Base-by-base conservation (phyloP, 2,888 invertebrate genomes). In the Aphidius colemani region DNA sequence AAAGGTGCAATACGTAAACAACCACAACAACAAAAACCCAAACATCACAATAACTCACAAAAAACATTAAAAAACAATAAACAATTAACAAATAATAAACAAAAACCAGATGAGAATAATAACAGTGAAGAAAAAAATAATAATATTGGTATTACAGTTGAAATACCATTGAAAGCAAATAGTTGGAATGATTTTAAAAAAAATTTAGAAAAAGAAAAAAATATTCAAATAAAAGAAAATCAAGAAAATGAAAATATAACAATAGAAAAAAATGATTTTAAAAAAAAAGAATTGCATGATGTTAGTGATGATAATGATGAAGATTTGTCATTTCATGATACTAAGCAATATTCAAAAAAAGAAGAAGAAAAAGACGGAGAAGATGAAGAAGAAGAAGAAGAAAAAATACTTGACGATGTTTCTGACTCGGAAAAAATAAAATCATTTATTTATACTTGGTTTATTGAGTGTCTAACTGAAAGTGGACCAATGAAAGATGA, bases 1-100 rank as follows among this genome's bases (percentile, higher is more conserved):
- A 75, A 74, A 63, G 75, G 73, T 41, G 75, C 75, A 9, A 67
- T 74, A 55, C 70, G 70, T 18, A 77, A 77, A 64, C 71, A 72
- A 59, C 61, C 60, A 56, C 11, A 43, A 39, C 7, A 18, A 13
- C 18, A 9, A 18, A 10, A 41, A n/a, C 8, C 39, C 9, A 2
- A 59, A 59, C 30, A 30, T 18, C 6, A 18, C 13, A 7, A 30
- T 30, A 3, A 30, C 5, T 30, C 5, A 30, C 30, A 30, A 30
- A 30, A 30, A 30, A 30, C 30, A 30, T 2, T 30, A 30, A 30
- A 30, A 30, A 2, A 0, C 5, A 2, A 6, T 13, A 30, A 43
- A 4, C 51, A 8, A 18, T 41, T 11, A 11, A 6, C 30, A 11
- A 7, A 7, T 7, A 40, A 49, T 10, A 18, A 13, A 13, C 7